Base-by-base conservation (phyloP, 2,888 invertebrate species). In the Chloroclysta siterata region DNA sequence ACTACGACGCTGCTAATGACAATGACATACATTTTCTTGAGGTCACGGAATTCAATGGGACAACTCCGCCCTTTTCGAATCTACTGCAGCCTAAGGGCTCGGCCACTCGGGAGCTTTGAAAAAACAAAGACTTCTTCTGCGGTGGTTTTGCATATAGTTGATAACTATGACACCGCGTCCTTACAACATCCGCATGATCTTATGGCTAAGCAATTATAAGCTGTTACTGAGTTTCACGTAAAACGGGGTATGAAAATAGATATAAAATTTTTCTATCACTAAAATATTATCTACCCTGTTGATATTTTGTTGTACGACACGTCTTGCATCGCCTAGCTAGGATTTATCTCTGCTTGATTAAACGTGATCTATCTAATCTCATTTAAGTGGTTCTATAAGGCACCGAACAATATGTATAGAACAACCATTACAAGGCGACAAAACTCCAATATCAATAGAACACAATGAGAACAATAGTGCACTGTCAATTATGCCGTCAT, bases 401-500 rank as follows among this genome's bases (percentile, higher is more conserved):
- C 76, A 75, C 78, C 75, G 84, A 84, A 90, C 89, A 90, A 91
- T 87, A 87, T 84, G 82, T 84, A 84, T 82, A 80, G 81, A 81
- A 80, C 73, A 76, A 81, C 83, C 84, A 87, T 90, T 88, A 91
- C 91, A 90, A 90, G 89, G 90, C 90, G 93, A 93, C 90, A 90
- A 92, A 92, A 88, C 86, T 82, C 79, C 88, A 89, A 91, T 90
- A 91, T 88, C 87, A 88, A 89, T 87, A 89, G 83, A 85, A 88
- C 81, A 92, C 90, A 89, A 90, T 90, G 81, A 89, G 85, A 89
- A 93, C 91, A 93, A 92, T 92, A 89, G 90, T 89, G 87, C 83
- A 84, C 88, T 91, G 91, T 92, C 93, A 91, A 91, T 92, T 93
- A 92, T 91, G 84, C 90, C 88, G 89, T 92, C 90, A 92, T 93